Conservation (phyloP, 2,888 invertebrate genomes). For the Rhorus exstirpatorius region DNA sequence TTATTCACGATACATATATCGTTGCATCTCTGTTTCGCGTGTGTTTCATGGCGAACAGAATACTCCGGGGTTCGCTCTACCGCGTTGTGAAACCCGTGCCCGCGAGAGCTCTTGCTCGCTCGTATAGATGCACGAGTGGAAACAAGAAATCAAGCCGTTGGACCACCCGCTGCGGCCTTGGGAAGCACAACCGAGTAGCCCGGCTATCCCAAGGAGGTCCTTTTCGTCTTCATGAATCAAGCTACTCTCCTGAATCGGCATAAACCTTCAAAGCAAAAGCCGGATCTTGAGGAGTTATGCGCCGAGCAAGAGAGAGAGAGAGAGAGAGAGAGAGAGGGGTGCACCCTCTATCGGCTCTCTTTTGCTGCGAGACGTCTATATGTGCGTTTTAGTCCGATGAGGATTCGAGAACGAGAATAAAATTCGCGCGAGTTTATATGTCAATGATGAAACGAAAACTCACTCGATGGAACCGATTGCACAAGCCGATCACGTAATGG, state of each 20-base stretch:
- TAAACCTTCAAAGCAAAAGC: conserved; percentile 81
- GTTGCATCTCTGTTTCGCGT: conserved; percentile 64
- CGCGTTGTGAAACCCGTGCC: conserved; percentile 48
- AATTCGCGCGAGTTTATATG: conserved; percentile 26
- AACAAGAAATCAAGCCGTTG: conserved; percentile 86
- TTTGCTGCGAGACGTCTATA: conserved; percentile 28
- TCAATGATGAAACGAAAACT: conserved; percentile 51
- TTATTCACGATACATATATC: conserved; percentile 62
- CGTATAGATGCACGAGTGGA: conserved; percentile 76
- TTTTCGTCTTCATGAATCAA: conserved; percentile 86
- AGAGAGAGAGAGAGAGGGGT: conserved; percentile 7
- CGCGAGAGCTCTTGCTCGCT: conserved; percentile 33
- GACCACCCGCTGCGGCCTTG: conserved; percentile 85
- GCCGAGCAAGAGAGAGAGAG: conserved; percentile 19
- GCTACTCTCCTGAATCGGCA: conserved; percentile 83
- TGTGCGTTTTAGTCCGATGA: conserved; percentile 18
- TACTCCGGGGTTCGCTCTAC: conserved; percentile 25
- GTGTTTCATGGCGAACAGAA: conserved; percentile 36
- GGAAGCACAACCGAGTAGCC: conserved; percentile 80
- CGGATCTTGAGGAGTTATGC: conserved; percentile 72
- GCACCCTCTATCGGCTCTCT: conserved; percentile 61
- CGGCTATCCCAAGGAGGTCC: conserved; percentile 84
- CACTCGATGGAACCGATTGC: conserved; percentile 8
- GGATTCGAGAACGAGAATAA: conserved; percentile 2
- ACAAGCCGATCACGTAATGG: conserved; percentile 54